phyloP scores from a whole-genome alignment of 2,113 vertebrate genomes.

The Serinus canaria region DNA sequence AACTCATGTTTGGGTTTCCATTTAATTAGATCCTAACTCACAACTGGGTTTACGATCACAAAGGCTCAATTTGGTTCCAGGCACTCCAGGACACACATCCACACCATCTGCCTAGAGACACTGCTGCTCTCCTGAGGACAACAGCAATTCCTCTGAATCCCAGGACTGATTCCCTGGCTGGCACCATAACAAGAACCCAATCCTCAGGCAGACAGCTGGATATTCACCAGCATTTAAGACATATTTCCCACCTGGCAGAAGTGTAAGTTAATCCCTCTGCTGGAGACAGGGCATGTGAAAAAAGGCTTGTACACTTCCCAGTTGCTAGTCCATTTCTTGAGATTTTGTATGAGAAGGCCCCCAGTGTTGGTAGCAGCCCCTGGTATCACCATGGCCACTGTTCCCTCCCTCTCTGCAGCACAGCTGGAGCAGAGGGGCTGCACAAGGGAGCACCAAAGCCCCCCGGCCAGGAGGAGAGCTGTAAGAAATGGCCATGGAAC shows the following conservation, averaged over 20 bases:
- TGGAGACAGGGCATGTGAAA: not conserved
- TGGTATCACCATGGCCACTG: rapidly evolving
- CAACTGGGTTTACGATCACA: not conserved
- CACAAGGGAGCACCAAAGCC: not conserved
- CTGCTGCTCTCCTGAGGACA: not conserved
- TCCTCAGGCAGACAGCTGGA: not conserved
- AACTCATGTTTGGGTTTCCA: not conserved
- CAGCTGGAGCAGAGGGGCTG: not conserved
- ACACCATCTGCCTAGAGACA: not conserved
- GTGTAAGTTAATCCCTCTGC: not conserved
- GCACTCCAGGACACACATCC: not conserved
- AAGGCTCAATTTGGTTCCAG: not conserved
- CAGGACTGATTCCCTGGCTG: not conserved
- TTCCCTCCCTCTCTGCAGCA: not conserved
- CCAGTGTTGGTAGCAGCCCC: not conserved
- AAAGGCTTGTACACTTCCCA: not conserved
- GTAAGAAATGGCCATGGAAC: not conserved
- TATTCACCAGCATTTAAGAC: not conserved
- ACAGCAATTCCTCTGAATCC: not conserved
- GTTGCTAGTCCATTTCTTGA: not conserved
- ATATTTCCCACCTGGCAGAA: not conserved
- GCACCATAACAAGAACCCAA: not conserved
- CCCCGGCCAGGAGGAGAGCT: not conserved
- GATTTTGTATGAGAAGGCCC: not conserved
- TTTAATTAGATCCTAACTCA: not conserved